Base-by-base conservation (phyloP, 2,888 invertebrate species). In the Boloria euphrosyne region DNA sequence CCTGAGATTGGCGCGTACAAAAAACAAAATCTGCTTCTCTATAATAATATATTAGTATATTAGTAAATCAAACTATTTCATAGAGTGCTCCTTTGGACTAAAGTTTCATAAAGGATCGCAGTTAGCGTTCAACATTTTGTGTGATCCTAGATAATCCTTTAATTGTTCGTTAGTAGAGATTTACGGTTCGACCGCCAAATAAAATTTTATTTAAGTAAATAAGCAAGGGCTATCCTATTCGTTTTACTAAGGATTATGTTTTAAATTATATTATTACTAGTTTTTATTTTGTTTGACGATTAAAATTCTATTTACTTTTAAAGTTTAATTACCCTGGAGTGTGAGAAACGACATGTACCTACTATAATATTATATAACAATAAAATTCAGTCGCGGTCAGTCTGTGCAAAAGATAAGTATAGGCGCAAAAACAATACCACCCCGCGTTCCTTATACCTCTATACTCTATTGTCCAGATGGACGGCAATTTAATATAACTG, bases 131-230 rank as follows among this genome's bases (percentile, higher is more conserved):
- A 51, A 62, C 53, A 47, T 54, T 61, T 62, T 53, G 62, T 62
- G 53, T 53, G 53, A 62, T 54, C 53, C 53, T 53, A 47, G 53
- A 62, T 62, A 53, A 62, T 53, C 53, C 62, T 46, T 62, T 62
- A 62, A 62, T 47, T 62, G 62, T 53, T 53, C 46, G 62, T 52
- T 62, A 62, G 53, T 53, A 52, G 31, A 62, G 62, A 62, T 62
- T 62, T 62, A 62, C 62, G 62, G 47, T 53, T 53, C 31, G 62
- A 62, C 62, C 46, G 53, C 46, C 47, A 46, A 53, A 61, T 61
- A 52, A 61, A 53, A 54, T 62, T 53, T 54, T 54, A 54, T 62
- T 54, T 38, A 62, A 54, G 54, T 62, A 62, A 62, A 62, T 62
- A 62, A 54, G 47, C 31, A 10, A 10, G 3, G 54, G 38, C 44